These are phyloP conservation scores for Pluvianellus socialis DNA, from an alignment of 2,113 vertebrate species.

Conservation along the genomic window DNA sequence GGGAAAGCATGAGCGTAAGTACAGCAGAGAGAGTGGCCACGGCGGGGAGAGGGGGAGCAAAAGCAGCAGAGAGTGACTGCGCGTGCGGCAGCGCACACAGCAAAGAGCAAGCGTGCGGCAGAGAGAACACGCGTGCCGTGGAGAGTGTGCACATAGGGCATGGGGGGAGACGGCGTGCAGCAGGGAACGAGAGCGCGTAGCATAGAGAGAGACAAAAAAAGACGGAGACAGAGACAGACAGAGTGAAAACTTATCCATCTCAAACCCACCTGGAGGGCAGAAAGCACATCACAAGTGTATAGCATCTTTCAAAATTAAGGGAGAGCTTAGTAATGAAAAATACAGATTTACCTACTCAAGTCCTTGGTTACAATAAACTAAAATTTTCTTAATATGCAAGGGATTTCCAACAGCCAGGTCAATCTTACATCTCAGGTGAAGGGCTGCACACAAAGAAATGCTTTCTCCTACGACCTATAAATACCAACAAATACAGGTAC, in stretches of 20 bases:
- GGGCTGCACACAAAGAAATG: background rate
- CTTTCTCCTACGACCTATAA: background rate
- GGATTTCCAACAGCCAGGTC: background rate
- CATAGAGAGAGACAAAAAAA: background rate
- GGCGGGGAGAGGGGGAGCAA: background rate
- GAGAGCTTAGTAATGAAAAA: background rate
- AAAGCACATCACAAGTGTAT: background rate
- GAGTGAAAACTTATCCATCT: background rate
- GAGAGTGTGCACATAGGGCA: background rate
- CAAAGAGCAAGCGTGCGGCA: fast-evolving
- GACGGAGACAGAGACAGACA: background rate
- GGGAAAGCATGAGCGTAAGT: fast-evolving
- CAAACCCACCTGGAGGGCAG: background rate
- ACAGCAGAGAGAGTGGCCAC: background rate
- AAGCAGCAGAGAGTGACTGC: fast-evolving
- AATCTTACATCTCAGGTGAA: background rate
- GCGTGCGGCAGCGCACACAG: fast-evolving
- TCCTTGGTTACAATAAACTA: background rate
- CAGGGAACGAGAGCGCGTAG: fast-evolving
- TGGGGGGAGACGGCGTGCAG: fast-evolving
- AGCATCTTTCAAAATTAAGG: background rate
- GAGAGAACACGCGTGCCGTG: fast-evolving
- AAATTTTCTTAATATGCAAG: background rate
- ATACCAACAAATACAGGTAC: background rate
- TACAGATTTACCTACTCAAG: background rate